Conservation (phyloP, 2,888 invertebrate species). For the Drosophila borealis region DNA sequence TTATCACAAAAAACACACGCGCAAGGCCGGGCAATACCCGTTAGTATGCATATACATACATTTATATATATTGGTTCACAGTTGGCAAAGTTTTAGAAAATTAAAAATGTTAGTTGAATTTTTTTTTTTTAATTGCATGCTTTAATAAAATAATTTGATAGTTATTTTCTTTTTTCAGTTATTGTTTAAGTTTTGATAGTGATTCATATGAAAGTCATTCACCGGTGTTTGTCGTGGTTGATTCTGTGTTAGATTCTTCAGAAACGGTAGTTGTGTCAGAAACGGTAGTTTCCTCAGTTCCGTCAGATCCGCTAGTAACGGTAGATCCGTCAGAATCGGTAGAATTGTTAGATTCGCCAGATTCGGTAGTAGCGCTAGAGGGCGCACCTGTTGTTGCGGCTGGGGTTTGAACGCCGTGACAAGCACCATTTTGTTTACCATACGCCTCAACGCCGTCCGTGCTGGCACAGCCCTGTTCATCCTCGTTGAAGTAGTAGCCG, state of each 20-base stretch:
- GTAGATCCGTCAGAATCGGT: no score
- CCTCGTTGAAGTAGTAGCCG: slow-evolving; percentile 35
- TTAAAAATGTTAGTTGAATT: not conserved
- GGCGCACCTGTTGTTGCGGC: not conserved
- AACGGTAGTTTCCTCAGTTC: not conserved
- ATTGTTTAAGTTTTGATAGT: not conserved
- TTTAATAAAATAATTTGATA: slow-evolving; percentile 19
- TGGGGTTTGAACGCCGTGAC: accelerated
- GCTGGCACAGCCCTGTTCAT: slow-evolving; percentile 36
- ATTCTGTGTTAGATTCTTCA: no score
- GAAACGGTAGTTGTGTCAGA: not conserved
- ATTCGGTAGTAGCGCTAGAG: not conserved
- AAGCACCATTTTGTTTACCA: slow-evolving; percentile 20
- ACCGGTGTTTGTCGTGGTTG: not conserved
- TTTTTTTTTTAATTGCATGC: slow-evolving; percentile 24
- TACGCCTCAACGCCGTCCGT: accelerated
- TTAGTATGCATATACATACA: no score
- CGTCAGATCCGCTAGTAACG: no score
- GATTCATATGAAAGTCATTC: not conserved
- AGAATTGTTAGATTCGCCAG: no score
- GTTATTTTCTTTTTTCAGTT: not conserved
- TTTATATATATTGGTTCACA: no score
- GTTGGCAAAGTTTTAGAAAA: not conserved
- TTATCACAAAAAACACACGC: no score
- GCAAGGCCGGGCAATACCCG: no score